Evolutionary conservation across 2,113 vertebrate genomes (phyloP).

Genomic region (Anguilla japonica): DNA sequence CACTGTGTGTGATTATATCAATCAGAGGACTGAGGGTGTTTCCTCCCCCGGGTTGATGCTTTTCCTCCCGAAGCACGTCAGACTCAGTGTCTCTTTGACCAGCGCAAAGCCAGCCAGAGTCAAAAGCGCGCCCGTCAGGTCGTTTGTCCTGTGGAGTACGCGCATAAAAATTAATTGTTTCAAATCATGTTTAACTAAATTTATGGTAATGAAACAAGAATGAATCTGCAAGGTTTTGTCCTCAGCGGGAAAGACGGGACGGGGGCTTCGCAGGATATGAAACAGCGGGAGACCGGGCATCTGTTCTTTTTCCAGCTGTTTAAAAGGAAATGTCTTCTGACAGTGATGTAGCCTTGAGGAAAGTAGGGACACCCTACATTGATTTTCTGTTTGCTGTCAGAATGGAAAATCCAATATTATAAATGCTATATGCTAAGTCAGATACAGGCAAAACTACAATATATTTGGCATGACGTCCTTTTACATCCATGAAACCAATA

Average conservation of each 20-base stretch:
- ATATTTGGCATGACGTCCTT: no score
- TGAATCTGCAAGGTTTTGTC: neutral
- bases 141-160: no score
- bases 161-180: no score
- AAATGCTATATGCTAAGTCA: no score
- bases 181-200: neutral
- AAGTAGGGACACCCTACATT: neutral
- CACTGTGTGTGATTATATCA: neutral
- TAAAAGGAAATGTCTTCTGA: neutral
- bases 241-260: neutral
- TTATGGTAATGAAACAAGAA: neutral
- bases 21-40: neutral
- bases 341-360: neutral
- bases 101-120: neutral
- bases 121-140: no score
- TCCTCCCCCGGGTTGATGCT: neutral
- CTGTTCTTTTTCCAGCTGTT: neutral
- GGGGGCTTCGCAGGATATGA: neutral
- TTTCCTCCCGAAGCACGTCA: no score
- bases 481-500: neutral
- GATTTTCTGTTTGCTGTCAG: no score
- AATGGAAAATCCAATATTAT: no score
- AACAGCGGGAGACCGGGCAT: neutral
- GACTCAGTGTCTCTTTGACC: neutral
- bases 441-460: neutral